Evolutionary conservation across 1,140 invertebrate species (phyloP), one percentile per base, ranked within the genome.

Genomic region (Rhopalosiphum maidis): DNA sequence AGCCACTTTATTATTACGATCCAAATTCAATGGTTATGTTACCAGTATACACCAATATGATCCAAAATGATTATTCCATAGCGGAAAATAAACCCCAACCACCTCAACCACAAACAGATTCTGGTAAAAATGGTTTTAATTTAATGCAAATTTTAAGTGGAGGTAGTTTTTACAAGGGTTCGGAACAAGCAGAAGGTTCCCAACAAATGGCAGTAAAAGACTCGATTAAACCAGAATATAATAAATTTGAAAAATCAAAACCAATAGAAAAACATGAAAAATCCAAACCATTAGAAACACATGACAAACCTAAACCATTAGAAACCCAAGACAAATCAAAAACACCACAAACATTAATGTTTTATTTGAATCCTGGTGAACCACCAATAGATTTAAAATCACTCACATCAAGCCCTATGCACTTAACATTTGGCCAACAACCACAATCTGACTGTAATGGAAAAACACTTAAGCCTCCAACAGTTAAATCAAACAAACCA

Each of bases 111-210:
- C 91, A 54, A 85, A 15, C 23, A 37, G 35, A 55, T 30, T 48
- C 48, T 51, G 25, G 15, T 35, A 85, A 86, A 85, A 93, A 11
- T n/a, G 35, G 82, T 30, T 93, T 93, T 86, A 93, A 93, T 85
- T 93, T 93, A 93, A 93, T 93, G 91, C 82, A 93, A 9, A 93
- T 93, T 41, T 43, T 93, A 30, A 93, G 35, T 55, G 91, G 91
- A 18, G 91, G 91, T 23, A 93, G n/a, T 86, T 93, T 85, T 37
- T 93, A 93, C n/a, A 93, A 86, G 25, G 25, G 91, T 22, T 37
- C 82, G n/a, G 91, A 93, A 86, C 91, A 93, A 41, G 82, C 91
- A 83, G 91, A 93, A 93, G 6, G 77, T 85, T 86, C 91, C 1
- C 91, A 93, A 54, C 77, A 82, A 85, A 55, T 41, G 18, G 3